A percentile compares a stretch with the other conserved stretches of the same genome.
Evolutionary conservation across 2,797 vertebrate species (phyloP).

Genomic region (Ibycter americanus): DNA sequence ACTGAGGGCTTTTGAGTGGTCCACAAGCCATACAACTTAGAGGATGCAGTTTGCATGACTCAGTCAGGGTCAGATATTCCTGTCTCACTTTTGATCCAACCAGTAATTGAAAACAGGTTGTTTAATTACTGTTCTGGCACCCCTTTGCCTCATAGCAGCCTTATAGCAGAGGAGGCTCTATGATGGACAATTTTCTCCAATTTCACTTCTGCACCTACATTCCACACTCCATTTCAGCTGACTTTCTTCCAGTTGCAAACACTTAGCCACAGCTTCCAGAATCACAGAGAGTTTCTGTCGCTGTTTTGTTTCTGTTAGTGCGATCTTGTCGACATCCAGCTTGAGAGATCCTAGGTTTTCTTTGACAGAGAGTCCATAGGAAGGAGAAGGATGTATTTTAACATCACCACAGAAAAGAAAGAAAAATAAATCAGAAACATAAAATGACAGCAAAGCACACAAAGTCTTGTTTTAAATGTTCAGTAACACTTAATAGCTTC

Average conservation of each 20-base stretch:
- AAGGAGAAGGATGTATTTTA: neutral
- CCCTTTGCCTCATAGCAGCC: neutral
- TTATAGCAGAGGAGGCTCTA: neutral
- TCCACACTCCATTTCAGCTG: slow-evolving; percentile 85
- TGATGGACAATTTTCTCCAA: neutral
- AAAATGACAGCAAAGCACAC: neutral
- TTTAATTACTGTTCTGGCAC: neutral
- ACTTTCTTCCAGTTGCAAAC: slow-evolving; percentile 74
- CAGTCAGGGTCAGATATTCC: neutral
- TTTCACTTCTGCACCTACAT: slow-evolving; percentile 77
- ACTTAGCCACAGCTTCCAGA: slow-evolving; percentile 78
- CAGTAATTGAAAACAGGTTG: neutral
- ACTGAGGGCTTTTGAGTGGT: neutral
- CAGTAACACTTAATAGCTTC: neutral
- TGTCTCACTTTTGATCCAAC: neutral
- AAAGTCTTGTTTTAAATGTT: neutral
- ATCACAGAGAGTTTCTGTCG: slow-evolving; percentile 83
- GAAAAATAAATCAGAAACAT: neutral
- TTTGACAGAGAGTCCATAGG: neutral
- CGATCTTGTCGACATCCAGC: slow-evolving; percentile 86
- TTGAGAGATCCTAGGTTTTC: slow-evolving; percentile 79
- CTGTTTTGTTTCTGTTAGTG: slow-evolving; percentile 81
- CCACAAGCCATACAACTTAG: neutral
- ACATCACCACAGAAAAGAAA: neutral
- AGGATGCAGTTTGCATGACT: neutral